Evolutionary conservation across 2,888 invertebrate genomes (phyloP), one percentile per base, ranked within the genome.

Genomic region (Dorcus parallelipipedus): DNA sequence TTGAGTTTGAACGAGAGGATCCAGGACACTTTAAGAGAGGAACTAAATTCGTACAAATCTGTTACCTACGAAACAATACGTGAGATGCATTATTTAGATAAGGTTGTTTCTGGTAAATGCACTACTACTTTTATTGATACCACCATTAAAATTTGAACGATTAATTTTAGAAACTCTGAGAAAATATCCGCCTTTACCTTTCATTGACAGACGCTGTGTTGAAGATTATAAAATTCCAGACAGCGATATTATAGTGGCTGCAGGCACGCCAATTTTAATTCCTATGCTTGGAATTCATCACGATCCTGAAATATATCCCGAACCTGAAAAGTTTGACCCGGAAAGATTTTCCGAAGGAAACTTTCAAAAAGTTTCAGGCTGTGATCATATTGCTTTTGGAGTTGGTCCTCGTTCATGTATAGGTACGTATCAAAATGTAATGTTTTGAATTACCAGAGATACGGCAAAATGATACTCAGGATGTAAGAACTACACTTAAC

Each of bases 61-160:
- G 64, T 84, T 39, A 80, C 76, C 0, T 83, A 83, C 45, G 83
- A 85, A 48, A 72, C 79, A 17, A 67, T 86, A 0, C 78, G 80
- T 59, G 80, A 83, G 60, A 74, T 86, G 73, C 77, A 73, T 0
- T 85, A 85, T 67, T 79, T 85, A 76, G 82, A 84, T 65, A 82
- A 80, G 81, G 83, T 83, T 10, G 79, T 83, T 64, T 80, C 79
- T 71, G 83, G 83, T 83, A 60, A 60, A 50, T 42, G 14, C 8
- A 8, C 23, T 14, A 8, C 17, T 8, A 20, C 14, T n/a, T 52
- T 20, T 20, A 20, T 20, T 20, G 20, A 20, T 20, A 20, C 20
- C 3, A 3, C 2, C 3, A 20, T 20, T 20, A 20, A 20, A 20
- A 20, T 20, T 20, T 20, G 20, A 20, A 20, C 2, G 2, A 20